Evolutionary conservation across 2,888 invertebrate species (phyloP), one percentile per base, ranked within the genome.

Genomic region (Ochlodes sylvanus): DNA sequence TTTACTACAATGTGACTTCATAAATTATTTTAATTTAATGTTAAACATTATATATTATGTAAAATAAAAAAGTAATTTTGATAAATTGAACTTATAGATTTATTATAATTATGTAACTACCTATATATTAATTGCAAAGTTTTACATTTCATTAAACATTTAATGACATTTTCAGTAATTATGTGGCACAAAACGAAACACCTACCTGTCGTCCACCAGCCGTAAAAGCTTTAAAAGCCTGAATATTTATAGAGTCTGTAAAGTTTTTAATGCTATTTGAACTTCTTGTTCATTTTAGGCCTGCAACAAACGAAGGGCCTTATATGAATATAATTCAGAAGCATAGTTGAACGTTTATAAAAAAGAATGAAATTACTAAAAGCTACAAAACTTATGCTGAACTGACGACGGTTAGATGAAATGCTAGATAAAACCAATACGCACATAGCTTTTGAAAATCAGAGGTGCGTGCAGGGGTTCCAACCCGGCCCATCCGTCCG

Each of bases 181-280:
- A 32, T 17, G 38, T 47, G 7, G 41, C 41, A 41, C n/a, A 6
- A 17, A 56, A 60, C 32, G 32, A 61, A 61, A 32, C 60, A 27
- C 21, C 32, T 41, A 52, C 19, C 17, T 52, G 27, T 63, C 52
- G 54, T 63, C 52, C 63, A 41, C 34, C 19, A 52, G 21, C 63
- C 21, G 12, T 63, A 17, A 52, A 54, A 42, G 44, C 17, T 32
- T 61, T 54, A 63, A 63, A 63, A 52, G 34, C 42, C 54, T 55
- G 63, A 55, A 63, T 63, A 55, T 63, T 63, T 54, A 64, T 64
- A 27, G 54, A 63, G 63, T 64, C 63, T 64, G 63, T 47, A 32
- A 64, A 64, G 63, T 64, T 64, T 63, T 64, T 64, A 64, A 64
- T 64, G 44, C 63, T 56, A 64, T 64, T 64, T 64, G 17, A 64